phyloP scores from a whole-genome alignment of 37 sponge, comb jelly and placozoan genomes.

The Spongilla lacustris region DNA sequence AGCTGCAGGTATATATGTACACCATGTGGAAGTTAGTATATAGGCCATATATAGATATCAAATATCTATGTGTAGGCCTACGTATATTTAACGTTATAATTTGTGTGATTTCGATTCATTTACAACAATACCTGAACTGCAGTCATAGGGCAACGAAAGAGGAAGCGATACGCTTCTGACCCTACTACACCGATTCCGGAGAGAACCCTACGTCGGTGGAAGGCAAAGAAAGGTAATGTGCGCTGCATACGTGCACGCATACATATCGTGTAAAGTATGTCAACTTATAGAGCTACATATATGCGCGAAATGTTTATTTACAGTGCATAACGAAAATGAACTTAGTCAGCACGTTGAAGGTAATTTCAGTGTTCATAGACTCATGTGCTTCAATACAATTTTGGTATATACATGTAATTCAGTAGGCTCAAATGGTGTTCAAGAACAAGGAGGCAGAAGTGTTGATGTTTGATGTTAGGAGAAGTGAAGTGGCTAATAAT shows the following conservation, averaged over 20 bases:
- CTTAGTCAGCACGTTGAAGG: background rate
- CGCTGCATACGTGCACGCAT: background rate
- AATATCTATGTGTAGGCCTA: background rate
- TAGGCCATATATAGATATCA: too few species aligned
- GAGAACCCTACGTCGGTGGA: background rate
- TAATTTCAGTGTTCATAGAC: background rate
- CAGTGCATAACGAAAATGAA: background rate
- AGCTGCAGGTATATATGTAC: background rate
- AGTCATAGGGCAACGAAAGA: slow-evolving; percentile 1
- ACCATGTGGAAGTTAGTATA: too few species aligned
- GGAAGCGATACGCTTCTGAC: background rate
- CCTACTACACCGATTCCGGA: background rate
- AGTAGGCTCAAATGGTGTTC: slow-evolving; percentile 1
- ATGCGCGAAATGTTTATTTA: background rate
- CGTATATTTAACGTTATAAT: background rate
- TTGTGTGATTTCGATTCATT: background rate
- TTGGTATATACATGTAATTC: background rate
- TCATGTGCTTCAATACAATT: slow-evolving; percentile 1
- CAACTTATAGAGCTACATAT: background rate
- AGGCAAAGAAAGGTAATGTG: background rate
- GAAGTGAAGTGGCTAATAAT: background rate
- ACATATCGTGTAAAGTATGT: slow-evolving; percentile 1
- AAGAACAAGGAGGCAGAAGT: slow-evolving; percentile 1
- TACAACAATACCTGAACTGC: background rate
- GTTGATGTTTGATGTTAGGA: background rate